Evolutionary conservation across 2,113 vertebrate genomes (phyloP), one percentile per base, ranked within the genome.

Genomic region (Engystomops pustulosus): DNA sequence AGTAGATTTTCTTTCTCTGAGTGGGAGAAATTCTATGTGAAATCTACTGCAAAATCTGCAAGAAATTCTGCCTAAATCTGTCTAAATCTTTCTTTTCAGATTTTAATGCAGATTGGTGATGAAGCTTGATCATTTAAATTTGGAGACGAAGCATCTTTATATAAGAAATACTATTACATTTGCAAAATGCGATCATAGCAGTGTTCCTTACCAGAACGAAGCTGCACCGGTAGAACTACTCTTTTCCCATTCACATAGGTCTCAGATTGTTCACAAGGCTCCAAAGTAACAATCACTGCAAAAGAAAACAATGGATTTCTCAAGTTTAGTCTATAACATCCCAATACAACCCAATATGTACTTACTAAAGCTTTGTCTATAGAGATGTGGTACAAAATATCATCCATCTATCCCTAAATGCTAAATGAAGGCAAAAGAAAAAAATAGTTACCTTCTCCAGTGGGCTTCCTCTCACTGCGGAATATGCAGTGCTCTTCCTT

Each of bases 171-270:
- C n/a, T n/a, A n/a, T n/a, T n/a, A n/a, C n/a, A n/a, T n/a, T n/a
- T n/a, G n/a, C n/a, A n/a, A n/a, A n/a, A n/a, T 45, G 11, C 2
- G 14, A 45, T 45, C 44, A 0, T 18, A 49, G 15, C 6, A 8
- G 18, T n/a, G 23, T 4, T 70, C 6, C 90, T 93, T 87, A 99
- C 98, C 98, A 91, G 98, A 99, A 75, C 98, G 97, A 30, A 99
- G 84, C 88, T 99, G 97, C 80, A 99, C 96, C 0, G 95, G 91
- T 69, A 95, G 94, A 25, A 92, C 91, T 44, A 99, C 98, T 47
- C 98, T 95, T 87, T 99, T 99, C 88, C 98, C 98, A 3, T 99
- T 99, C 79, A 99, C 98, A 0, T 99, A 99, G 0, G 98, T 99
- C 91, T 99, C 98, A 0, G 98, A 99, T 67, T 93, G 93, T 81